Evolutionary conservation across 2,888 invertebrate species (phyloP).

Genomic region (Agonopterix heracliana): DNA sequence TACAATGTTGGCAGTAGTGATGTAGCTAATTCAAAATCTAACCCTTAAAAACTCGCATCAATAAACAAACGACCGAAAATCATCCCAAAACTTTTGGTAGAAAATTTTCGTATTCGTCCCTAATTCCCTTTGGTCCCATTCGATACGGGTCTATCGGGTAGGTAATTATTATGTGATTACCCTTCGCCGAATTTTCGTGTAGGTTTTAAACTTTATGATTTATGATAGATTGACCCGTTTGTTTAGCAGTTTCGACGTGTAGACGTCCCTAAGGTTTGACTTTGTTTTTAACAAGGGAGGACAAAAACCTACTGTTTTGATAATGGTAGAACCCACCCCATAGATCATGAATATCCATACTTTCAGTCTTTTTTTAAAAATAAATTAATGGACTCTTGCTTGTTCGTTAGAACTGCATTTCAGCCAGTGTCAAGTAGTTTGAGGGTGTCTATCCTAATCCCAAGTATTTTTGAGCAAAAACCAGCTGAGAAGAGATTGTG

Average conservation of each 20-base stretch:
- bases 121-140: constrained; percentile 30
- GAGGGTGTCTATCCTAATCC: no score
- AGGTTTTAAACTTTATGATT: constrained; percentile 64
- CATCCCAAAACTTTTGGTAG: constrained; percentile 1
- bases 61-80: constrained; percentile 1
- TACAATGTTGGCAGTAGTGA: not conserved
- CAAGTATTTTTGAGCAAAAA: no score
- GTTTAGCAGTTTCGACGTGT: constrained; percentile 31
- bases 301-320: constrained; percentile 5
- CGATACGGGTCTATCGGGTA: constrained; percentile 42
- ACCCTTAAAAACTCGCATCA: constrained; percentile 3
- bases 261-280: constrained; percentile 23
- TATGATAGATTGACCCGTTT: constrained; percentile 56
- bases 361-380: no score
- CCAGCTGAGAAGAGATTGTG: no score
- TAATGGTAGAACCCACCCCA: no score
- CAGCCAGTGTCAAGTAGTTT: no score
- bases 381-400: no score
- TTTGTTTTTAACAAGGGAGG: constrained; percentile 14
- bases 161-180: constrained; percentile 67
- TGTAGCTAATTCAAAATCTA: not conserved
- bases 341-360: not conserved
- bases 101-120: constrained; percentile 7
- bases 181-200: constrained; percentile 47
- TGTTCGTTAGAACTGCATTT: no score